These are phyloP conservation scores for Cygnus atratus DNA, from an alignment of 2,113 vertebrate genomes.

Conservation along the genomic window DNA sequence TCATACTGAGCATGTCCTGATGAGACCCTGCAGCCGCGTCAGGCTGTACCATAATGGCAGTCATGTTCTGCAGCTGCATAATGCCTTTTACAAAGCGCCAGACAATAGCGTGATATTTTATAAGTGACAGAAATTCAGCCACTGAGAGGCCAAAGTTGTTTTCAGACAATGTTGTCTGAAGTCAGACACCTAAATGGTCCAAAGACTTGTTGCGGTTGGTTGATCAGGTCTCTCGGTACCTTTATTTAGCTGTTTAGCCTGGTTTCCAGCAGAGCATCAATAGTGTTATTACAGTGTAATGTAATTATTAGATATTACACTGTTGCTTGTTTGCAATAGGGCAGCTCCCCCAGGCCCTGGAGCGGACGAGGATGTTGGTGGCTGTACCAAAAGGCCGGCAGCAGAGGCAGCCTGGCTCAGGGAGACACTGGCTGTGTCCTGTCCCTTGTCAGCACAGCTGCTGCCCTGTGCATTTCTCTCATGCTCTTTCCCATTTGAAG, in stretches of 20 bases:
- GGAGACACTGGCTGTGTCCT: background rate
- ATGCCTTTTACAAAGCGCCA: background rate
- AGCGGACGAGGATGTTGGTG: background rate
- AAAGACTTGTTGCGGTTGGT: background rate
- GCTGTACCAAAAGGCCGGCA: background rate
- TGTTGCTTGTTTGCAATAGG: background rate
- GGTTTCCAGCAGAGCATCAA: background rate
- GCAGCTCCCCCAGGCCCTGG: background rate
- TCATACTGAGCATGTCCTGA: rapidly evolving
- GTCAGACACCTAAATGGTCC: background rate
- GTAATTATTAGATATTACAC: background rate
- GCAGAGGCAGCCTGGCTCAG: background rate
- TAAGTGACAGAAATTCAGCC: background rate
- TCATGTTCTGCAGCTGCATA: background rate
- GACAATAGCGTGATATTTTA: background rate
- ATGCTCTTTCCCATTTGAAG: background rate
- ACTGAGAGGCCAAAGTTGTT: background rate
- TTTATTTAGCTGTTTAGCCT: background rate
- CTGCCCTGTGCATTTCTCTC: background rate
- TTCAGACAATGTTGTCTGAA: background rate
- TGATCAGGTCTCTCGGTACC: background rate
- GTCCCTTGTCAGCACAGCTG: background rate
- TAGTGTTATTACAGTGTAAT: background rate
- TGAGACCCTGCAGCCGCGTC: background rate
- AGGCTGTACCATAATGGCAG: rapidly evolving